A percentile compares a stretch with the other conserved stretches of the same genome.
These are phyloP conservation scores for Xenopus borealis DNA, from an alignment of 2,113 vertebrate species.

Conservation along the genomic window DNA sequence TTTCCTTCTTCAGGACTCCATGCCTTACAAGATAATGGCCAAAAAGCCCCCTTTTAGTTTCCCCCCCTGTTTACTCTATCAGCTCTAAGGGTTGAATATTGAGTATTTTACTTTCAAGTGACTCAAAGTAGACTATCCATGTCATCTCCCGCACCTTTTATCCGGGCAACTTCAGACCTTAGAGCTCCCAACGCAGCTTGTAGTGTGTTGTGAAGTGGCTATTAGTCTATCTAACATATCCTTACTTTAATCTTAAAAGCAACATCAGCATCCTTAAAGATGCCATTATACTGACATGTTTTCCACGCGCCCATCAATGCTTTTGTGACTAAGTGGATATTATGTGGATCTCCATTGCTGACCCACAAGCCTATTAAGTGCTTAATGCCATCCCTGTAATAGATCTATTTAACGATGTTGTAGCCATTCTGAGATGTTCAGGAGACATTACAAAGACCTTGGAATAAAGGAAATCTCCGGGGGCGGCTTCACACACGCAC, in stretches of 20 bases:
- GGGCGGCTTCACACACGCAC: not conserved
- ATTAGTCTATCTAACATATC: conserved; percentile 42
- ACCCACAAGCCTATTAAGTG: conserved; percentile 37
- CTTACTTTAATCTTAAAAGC: conserved; percentile 45
- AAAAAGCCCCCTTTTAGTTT: conserved; percentile 22
- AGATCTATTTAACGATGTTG: conserved; percentile 38
- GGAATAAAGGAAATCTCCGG: conserved; percentile 21
- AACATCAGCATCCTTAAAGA: conserved; percentile 23
- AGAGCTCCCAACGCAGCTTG: conserved; percentile 15
- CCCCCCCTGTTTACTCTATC: conserved; percentile 4
- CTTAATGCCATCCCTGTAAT: conserved; percentile 41
- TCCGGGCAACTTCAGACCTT: conserved; percentile 37
- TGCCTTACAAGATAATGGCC: conserved; percentile 44
- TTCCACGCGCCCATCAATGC: conserved; percentile 20
- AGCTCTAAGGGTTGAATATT: conserved; percentile 17
- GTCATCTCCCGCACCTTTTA: conserved; percentile 42
- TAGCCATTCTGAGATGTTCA: conserved; percentile 18
- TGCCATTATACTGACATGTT: conserved; percentile 38
- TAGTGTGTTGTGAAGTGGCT: conserved; percentile 35
- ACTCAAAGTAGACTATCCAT: conserved; percentile 33
- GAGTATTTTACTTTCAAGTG: conserved; percentile 31
- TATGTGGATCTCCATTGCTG: conserved; percentile 36
- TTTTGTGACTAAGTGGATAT: conserved; percentile 32
- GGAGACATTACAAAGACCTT: conserved; percentile 20
- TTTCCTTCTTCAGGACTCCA: conserved; percentile 25